These are phyloP conservation scores for Erebia ligea DNA, from an alignment of 2,888 invertebrate species.

Conservation along the genomic window DNA sequence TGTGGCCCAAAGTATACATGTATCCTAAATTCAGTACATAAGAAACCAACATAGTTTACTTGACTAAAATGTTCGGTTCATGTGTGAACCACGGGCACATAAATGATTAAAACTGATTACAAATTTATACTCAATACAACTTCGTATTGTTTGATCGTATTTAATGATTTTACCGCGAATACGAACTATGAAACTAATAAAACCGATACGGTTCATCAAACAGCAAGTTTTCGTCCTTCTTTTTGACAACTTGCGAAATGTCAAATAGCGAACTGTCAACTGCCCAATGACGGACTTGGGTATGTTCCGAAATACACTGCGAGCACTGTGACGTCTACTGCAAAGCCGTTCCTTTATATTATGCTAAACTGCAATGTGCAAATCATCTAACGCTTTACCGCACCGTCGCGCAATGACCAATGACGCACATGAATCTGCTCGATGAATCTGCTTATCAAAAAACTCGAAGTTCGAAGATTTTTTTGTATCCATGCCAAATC, in stretches of 20 bases:
- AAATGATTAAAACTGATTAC: background rate
- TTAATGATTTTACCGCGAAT: background rate
- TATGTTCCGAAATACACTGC: too few species aligned
- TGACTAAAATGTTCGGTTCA: background rate
- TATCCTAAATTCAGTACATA: conserved; percentile 20
- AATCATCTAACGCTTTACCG: too few species aligned
- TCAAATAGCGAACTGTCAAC: too few species aligned
- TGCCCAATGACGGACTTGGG: too few species aligned
- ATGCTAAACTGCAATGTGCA: too few species aligned
- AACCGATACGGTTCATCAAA: conserved; percentile 32
- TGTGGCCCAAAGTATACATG: conserved; percentile 10
- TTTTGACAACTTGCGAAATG: background rate
- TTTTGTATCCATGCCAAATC: too few species aligned
- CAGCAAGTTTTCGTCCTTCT: conserved; percentile 30
- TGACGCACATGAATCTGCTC: too few species aligned
- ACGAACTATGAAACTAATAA: conserved; percentile 25
- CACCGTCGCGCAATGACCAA: too few species aligned
- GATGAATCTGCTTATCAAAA: too few species aligned
- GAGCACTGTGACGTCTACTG: too few species aligned
- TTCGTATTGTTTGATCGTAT: background rate
- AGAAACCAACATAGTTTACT: conserved; percentile 13
- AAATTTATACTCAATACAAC: background rate
- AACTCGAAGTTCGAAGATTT: too few species aligned
- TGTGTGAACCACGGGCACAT: background rate
- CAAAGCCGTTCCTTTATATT: too few species aligned